Base-by-base conservation (phyloP, 2,888 invertebrate species). In the Masnerella sp. region DNA sequence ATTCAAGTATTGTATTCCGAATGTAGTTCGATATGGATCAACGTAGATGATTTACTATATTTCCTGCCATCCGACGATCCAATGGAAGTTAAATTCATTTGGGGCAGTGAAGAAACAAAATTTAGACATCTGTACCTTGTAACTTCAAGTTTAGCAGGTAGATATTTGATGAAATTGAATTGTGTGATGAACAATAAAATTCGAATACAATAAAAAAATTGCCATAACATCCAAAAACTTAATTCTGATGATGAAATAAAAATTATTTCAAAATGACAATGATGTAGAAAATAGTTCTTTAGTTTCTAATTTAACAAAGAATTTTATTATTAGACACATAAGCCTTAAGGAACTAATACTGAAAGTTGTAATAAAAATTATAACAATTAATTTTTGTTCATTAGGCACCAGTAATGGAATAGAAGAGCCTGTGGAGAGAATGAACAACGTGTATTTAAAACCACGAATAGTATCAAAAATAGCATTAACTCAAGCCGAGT, bases 71-170 rank as follows among this genome's bases (percentile, higher is more conserved):
- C 90, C 34, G 85, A 84, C 8, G 90, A 91, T 67, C 83, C 87
- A 12, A 86, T 87, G 58, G 87, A 88, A 69, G 87, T 90, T 0
- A 89, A 89, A 71, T 97, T 97, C 87, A 90, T 98, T 47, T 98
- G 97, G 96, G 96, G 96, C 0, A 96, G 95, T 34, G 98, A 98
- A 88, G 95, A 96, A 85, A 93, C 94, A 0, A 97, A 97, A 0
- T 96, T 91, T 84, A 89, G 97, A 54, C 98, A 98, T 86, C 89
- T 98, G 67, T 97, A 97, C 86, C 89, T 94, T 56, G 90, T 95
- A 40, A 93, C 93, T 0, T 93, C 94, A 49, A 87, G 88, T 73
- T 83, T 89, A 79, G 83, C 88, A 45, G 85, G 86, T 85, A 40
- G 7, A 15, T 40, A 42, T 18, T 42, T 17, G 17, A 5, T 18